Evolutionary conservation across 2,888 invertebrate species (phyloP).

Genomic region (Isoperla grammatica): DNA sequence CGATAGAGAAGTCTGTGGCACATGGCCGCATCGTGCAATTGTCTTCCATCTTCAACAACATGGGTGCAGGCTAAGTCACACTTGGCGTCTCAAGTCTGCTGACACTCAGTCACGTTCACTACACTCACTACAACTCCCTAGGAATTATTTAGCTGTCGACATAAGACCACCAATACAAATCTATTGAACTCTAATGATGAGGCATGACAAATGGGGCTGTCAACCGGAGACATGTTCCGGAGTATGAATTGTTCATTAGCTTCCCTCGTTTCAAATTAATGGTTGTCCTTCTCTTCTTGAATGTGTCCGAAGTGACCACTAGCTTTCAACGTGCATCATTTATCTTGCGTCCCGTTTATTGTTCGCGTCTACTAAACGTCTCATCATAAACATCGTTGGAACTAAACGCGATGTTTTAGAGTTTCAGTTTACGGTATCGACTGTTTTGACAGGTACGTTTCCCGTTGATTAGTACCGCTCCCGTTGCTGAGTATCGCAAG

Average conservation of each 20-base stretch:
- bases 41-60: constrained; percentile 28
- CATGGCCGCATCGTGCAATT: constrained; percentile 52
- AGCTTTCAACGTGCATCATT: constrained; percentile 1
- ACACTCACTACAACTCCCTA: constrained; percentile 10
- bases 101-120: not conserved
- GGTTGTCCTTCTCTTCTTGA: not conserved
- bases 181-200: constrained; percentile 1
- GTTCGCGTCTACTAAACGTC: constrained; percentile 6
- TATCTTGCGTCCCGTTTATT: constrained; percentile 7
- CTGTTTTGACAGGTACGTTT: constrained; percentile 3
- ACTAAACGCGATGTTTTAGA: not conserved
- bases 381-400: constrained; percentile 4
- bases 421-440: not conserved
- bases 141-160: not conserved
- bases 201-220: not conserved
- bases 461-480: not conserved
- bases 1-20: constrained; percentile 94
- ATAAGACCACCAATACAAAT: not conserved
- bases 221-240: not conserved
- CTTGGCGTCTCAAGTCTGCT: not conserved
- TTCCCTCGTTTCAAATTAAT: constrained; percentile 6
- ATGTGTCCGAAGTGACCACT: not conserved
- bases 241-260: constrained; percentile 7
- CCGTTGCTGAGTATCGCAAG: too few relatives aligned
- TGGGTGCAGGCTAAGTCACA: constrained; percentile 7